These are phyloP conservation scores for Silurus meridionalis DNA, from an alignment of 2,113 vertebrate species.

Conservation along the genomic window DNA sequence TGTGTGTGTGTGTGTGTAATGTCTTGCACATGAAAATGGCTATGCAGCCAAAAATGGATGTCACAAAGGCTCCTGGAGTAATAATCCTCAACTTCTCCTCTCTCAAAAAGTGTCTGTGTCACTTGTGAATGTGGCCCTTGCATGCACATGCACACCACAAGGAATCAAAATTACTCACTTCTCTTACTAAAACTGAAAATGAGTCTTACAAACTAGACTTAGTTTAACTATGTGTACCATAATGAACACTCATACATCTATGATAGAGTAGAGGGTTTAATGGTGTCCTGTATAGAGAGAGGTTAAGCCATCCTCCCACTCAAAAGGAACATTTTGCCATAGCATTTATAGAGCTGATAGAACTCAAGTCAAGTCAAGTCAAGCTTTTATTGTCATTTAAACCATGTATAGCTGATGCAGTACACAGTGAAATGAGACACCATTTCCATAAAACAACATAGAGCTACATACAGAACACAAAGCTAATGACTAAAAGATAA, in stretches of 20 bases:
- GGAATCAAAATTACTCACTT: constrained; percentile 1
- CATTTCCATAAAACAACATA: no score
- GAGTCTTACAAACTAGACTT: not conserved
- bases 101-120: constrained; percentile 26
- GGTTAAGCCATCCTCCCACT: not conserved
- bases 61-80: constrained; percentile 36
- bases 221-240: not conserved
- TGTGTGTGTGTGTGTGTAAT: not conserved
- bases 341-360: not conserved
- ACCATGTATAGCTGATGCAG: no score
- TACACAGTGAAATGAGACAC: no score
- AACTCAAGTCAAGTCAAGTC: not conserved
- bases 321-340: not conserved
- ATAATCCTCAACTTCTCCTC: constrained; percentile 31
- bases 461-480: no score
- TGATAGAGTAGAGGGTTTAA: not conserved
- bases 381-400: no score
- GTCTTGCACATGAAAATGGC: not conserved
- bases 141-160: not conserved
- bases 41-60: constrained; percentile 17
- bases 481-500: no score
- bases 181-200: not conserved
- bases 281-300: not conserved
- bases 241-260: not conserved
- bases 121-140: constrained; percentile 5